A percentile compares a stretch with the other conserved stretches of the same genome.
Evolutionary conservation across 2,888 invertebrate species (phyloP).

Genomic region (Drosophila pullipes): DNA sequence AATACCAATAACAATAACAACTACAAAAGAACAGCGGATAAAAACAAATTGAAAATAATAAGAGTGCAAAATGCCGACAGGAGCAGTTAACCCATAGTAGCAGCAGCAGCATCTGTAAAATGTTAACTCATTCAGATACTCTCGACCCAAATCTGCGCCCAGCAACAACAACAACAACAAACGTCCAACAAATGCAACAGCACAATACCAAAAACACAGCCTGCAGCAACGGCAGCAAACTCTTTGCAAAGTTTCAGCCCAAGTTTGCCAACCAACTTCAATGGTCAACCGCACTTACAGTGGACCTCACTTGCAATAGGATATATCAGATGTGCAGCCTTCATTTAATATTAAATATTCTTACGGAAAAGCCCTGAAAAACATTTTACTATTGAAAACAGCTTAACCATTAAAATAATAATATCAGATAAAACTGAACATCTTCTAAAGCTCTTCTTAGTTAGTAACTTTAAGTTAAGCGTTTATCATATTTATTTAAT

Average conservation of each 20-base stretch:
- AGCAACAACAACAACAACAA: constrained; percentile 22
- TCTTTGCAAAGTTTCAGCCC: constrained; percentile 38
- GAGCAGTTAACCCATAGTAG: constrained; percentile 31
- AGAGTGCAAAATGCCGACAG: constrained; percentile 33
- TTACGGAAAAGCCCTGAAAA: neutral
- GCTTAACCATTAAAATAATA: neutral
- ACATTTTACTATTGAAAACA: neutral
- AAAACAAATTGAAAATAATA: constrained; percentile 20
- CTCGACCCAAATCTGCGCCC: constrained; percentile 72
- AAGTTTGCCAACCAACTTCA: constrained; percentile 53
- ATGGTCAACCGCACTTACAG: constrained; percentile 44
- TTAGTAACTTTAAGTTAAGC: neutral
- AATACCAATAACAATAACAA: constrained; percentile 14
- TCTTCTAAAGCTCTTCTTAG: neutral
- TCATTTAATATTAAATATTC: neutral
- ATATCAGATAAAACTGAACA: neutral
- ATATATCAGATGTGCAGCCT: constrained; percentile 10
- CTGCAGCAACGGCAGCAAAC: constrained; percentile 19
- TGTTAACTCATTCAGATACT: constrained; percentile 65
- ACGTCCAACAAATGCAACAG: constrained; percentile 60
- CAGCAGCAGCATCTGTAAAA: constrained; percentile 35
- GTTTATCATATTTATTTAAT: neutral
- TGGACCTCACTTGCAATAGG: constrained; percentile 13
- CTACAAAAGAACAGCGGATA: constrained; percentile 13
- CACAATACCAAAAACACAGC: constrained; percentile 40